Evolutionary conservation across 2,888 invertebrate genomes (phyloP).

Genomic region (Cancer borealis): DNA sequence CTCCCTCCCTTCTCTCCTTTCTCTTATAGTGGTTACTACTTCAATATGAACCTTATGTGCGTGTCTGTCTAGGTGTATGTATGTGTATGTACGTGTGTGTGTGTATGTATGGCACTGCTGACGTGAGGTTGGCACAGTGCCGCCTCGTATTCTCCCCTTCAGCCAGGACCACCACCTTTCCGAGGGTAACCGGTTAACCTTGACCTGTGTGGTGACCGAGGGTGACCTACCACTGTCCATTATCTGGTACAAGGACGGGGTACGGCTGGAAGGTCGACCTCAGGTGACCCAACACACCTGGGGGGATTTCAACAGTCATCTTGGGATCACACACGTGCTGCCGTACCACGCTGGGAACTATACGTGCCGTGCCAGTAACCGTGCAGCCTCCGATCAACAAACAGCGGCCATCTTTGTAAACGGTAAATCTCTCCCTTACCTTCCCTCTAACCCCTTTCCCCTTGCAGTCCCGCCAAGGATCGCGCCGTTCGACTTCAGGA

Average conservation of each 20-base stretch:
- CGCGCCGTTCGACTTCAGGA: conserved; percentile 90
- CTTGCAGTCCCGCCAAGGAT: conserved; percentile 89
- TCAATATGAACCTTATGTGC: background rate
- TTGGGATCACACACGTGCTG: conserved; percentile 69
- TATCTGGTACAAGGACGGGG: conserved; percentile 79
- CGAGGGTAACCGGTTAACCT: conserved; percentile 73
- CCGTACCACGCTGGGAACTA: conserved; percentile 75
- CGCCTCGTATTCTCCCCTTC: conserved; percentile 87
- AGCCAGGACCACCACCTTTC: conserved; percentile 84
- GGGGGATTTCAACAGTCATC: conserved; percentile 72
- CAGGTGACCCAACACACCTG: conserved; percentile 82
- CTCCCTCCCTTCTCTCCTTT: background rate
- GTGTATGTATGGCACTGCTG: background rate
- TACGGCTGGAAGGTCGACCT: conserved; percentile 79
- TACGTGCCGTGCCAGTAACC: conserved; percentile 73
- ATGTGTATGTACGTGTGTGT: conserved; percentile 14
- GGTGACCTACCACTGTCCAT: conserved; percentile 81
- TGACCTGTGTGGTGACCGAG: conserved; percentile 79
- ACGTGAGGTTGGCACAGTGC: conserved; percentile 60
- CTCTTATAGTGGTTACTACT: background rate
- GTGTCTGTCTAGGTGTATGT: background rate
- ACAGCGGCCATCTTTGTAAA: conserved; percentile 69
- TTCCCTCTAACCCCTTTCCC: background rate
- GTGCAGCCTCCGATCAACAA: conserved; percentile 64
- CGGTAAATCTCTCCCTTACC: conserved; percentile 64